Evolutionary conservation across 2,797 vertebrate genomes (phyloP).

Genomic region (Epinephelus awoara): DNA sequence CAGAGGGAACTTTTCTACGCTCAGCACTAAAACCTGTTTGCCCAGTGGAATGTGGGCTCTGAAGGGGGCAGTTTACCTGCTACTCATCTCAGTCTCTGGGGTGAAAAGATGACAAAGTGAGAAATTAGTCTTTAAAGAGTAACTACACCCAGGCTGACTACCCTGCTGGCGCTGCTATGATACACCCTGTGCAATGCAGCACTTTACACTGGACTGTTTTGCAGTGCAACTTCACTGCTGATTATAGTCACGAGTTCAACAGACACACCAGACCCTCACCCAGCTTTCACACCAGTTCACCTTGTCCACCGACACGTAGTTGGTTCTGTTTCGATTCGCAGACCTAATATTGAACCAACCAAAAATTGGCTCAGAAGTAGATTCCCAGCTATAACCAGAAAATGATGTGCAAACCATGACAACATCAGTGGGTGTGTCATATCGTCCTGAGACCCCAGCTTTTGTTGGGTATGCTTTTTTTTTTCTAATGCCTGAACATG

Average conservation of each 20-base stretch:
- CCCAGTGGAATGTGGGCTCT: constrained; percentile 31
- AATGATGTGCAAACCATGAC: too few species aligned
- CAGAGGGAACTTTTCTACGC: constrained; percentile 36
- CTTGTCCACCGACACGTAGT: too few species aligned
- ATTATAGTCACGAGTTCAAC: not conserved
- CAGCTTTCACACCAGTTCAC: not conserved
- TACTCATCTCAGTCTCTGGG: constrained; percentile 44
- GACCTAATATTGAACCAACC: too few species aligned
- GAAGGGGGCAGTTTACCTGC: constrained; percentile 44
- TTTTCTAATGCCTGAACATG: too few species aligned
- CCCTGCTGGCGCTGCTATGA: constrained; percentile 16
- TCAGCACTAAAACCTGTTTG: constrained; percentile 48
- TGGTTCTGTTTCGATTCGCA: too few species aligned
- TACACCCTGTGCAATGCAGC: constrained; percentile 2
- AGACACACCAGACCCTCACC: not conserved
- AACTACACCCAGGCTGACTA: constrained; percentile 38
- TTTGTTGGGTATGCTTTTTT: too few species aligned
- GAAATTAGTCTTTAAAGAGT: constrained; percentile 49
- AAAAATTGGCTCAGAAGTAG: too few species aligned
- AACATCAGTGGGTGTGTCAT: too few species aligned
- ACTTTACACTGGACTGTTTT: not conserved
- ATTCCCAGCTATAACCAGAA: too few species aligned
- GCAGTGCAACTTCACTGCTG: not conserved
- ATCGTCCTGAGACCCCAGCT: too few species aligned
- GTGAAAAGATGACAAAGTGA: constrained; percentile 50